Evolutionary conservation across 1,140 invertebrate species (phyloP).

Genomic region (Drosophila suzukii): DNA sequence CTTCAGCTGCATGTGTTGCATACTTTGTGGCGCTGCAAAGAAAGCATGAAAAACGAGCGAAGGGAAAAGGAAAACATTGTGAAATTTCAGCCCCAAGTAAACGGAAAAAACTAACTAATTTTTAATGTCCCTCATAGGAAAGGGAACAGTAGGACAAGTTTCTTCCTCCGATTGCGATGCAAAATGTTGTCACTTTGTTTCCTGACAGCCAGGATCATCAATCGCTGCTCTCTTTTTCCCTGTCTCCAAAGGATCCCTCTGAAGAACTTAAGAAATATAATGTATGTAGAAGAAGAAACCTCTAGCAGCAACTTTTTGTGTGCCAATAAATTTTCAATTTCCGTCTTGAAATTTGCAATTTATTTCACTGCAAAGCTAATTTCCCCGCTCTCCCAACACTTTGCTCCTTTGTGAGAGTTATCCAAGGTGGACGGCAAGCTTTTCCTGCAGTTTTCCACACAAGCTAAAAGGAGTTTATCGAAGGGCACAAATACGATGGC

Average conservation of each 20-base stretch:
- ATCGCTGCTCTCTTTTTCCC: conserved; percentile 15
- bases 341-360: conserved; percentile 61
- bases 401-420: conserved; percentile 24
- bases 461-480: conserved; percentile 25
- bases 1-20: conserved; percentile 71
- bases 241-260: conserved; percentile 6
- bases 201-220: conserved; percentile 42
- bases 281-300: background rate
- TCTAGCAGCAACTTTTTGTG: conserved; percentile 24
- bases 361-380: conserved; percentile 56
- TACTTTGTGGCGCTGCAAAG: conserved; percentile 42
- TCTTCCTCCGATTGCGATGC: conserved; percentile 40
- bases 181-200: conserved; percentile 62
- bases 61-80: conserved; percentile 25
- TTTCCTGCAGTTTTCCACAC: conserved; percentile 39
- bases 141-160: conserved; percentile 5
- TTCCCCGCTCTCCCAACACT: conserved; percentile 1
- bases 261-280: conserved; percentile 2
- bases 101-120: conserved; percentile 68
- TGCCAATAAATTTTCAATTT: conserved; percentile 70
- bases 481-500: conserved; percentile 24
- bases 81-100: conserved; percentile 47
- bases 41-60: conserved; percentile 28
- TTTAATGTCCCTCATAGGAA: conserved; percentile 40
- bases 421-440: conserved; percentile 8